Evolutionary conservation across 2,888 invertebrate genomes (phyloP).

Genomic region (Eristalis pertinax): DNA sequence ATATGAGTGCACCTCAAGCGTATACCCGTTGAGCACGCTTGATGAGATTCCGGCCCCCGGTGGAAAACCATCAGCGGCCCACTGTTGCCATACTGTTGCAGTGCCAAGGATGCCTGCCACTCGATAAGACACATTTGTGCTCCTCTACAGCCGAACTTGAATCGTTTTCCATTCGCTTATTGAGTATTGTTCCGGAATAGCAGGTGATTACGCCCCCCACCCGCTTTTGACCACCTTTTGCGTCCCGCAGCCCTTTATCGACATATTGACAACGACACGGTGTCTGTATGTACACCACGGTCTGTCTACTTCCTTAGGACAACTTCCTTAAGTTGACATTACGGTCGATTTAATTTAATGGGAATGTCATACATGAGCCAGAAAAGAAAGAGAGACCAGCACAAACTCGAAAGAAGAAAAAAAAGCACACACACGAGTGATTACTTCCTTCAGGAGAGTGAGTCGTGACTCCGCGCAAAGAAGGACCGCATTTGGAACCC

Average conservation of each 20-base stretch:
- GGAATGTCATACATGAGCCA: conserved; percentile 1
- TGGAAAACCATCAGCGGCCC: not conserved
- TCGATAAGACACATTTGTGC: conserved; percentile 14
- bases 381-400: not conserved
- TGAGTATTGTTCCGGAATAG: conserved; percentile 47
- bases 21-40: conserved; percentile 18
- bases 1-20: not conserved
- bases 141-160: conserved; percentile 9
- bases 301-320: not conserved
- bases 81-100: not conserved
- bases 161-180: conserved; percentile 48
- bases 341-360: conserved; percentile 58
- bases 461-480: conserved; percentile 14
- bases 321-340: conserved; percentile 6
- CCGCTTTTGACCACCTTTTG: conserved; percentile 5
- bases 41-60: conserved; percentile 12
- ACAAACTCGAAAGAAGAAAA: conserved; percentile 6
- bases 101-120: not conserved
- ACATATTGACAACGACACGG: not conserved
- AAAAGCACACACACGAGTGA: conserved; percentile 10
- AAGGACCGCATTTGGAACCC: conserved; percentile 46
- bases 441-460: conserved; percentile 29
- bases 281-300: not conserved
- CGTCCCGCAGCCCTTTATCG: conserved; percentile 10
- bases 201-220: conserved; percentile 35